Evolutionary conservation across 2,113 vertebrate genomes (phyloP), one percentile per base, ranked within the genome.

Genomic region (Chlamydotis undulata): DNA sequence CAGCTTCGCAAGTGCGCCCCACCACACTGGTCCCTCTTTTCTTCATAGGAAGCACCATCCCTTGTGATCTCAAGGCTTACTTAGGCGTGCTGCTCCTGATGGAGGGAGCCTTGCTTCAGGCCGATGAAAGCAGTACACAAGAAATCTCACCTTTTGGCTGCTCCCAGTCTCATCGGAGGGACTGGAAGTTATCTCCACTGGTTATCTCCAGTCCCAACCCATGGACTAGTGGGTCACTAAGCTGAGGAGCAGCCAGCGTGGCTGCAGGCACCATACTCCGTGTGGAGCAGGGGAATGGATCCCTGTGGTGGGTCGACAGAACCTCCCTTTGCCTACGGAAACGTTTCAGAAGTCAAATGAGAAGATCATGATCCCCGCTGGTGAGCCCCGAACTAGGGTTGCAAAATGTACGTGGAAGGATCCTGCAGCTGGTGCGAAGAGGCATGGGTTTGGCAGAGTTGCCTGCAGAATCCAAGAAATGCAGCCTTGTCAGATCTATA

Each of bases 251-350:
- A 70, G 28, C 35, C 24, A 59, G 10, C 0, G 0, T 2, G 14
- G 25, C 37, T 64, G 65, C 37, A 43, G 14, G 15, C 33, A n/a
- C 25, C 22, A 1, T 3, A 2, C 23, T 75, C 12, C 0, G 0
- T 5, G 16, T 11, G 50, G 12, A 80, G 25, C 24, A 6, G n/a
- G 14, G 37, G 47, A 53, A n/a, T 2, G 9, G n/a, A 43, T 57
- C 15, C 13, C 19, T 33, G 8, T 1, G 0, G 14, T 26, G 23
- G 9, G 6, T 52, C 31, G 35, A 4, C 41, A 55, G 41, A 57
- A 87, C 45, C 47, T 74, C 28, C 22, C 13, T 1, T 70, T 28
- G 29, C 10, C 3, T 3, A 10, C 0, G 0, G 14, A 47, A 81
- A 12, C 0, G 0, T 67, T 94, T 67, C 45, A 65, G 59, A 92